Evolutionary conservation across 2,113 vertebrate species (phyloP).

Genomic region (Trichechus manatus): DNA sequence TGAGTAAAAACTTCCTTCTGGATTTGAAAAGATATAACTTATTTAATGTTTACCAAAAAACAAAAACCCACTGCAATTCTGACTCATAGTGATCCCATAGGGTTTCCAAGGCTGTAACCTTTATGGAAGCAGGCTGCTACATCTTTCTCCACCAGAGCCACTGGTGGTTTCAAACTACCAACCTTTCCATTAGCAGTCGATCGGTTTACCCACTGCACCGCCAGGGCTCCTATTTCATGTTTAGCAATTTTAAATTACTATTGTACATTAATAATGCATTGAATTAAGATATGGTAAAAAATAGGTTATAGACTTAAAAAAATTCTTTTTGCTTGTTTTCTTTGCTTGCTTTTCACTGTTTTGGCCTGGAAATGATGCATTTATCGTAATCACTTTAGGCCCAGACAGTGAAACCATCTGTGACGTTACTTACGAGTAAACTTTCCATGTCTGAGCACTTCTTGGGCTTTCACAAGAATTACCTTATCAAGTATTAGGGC

Average conservation of each 20-base stretch:
- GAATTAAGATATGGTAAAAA: conserved; percentile 61
- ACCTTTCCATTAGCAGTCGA: too few relatives aligned
- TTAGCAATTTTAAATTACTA: background rate
- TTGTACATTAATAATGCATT: conserved; percentile 46
- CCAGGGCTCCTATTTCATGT: conserved; percentile 8
- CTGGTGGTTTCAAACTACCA: too few relatives aligned
- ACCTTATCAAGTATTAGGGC: background rate
- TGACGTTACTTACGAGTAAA: conserved; percentile 76
- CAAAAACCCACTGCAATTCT: too few relatives aligned
- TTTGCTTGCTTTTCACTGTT: conserved; percentile 66
- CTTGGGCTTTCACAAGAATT: background rate
- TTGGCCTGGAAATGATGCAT: conserved; percentile 74
- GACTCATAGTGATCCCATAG: too few relatives aligned
- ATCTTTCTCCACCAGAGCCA: too few relatives aligned
- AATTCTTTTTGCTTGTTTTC: background rate
- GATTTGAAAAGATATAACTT: conserved; percentile 68
- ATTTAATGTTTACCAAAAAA: background rate
- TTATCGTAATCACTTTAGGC: conserved; percentile 73
- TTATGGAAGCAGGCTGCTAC: too few relatives aligned
- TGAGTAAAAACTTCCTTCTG: conserved; percentile 69
- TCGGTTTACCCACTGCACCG: too few relatives aligned
- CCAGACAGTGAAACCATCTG: conserved; percentile 74
- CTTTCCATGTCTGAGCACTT: conserved; percentile 69
- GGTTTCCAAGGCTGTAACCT: too few relatives aligned
- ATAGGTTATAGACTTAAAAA: background rate